These are phyloP conservation scores for Tanaodytes sp. DNA, from an alignment of 2,888 invertebrate genomes.

Conservation along the genomic window DNA sequence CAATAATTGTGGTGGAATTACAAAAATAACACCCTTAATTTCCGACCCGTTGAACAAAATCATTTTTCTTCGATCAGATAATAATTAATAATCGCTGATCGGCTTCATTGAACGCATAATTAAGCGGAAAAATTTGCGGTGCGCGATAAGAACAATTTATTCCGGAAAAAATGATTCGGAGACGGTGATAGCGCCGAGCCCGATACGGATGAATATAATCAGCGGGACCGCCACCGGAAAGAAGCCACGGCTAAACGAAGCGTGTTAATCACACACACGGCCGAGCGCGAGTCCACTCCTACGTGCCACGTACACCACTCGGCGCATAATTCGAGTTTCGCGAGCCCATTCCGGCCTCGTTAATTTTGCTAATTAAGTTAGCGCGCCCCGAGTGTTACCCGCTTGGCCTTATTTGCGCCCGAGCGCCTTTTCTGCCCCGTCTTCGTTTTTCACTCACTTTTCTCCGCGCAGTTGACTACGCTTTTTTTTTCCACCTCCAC, in stretches of 20 bases:
- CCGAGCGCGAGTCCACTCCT: constrained; percentile 45
- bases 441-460: constrained; percentile 29
- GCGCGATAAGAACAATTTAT: constrained; percentile 33
- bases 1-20: constrained; percentile 3
- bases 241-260: constrained; percentile 55
- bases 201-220: constrained; percentile 27
- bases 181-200: constrained; percentile 14
- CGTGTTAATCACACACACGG: constrained; percentile 57
- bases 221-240: constrained; percentile 22
- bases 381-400: constrained; percentile 60
- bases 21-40: constrained; percentile 4
- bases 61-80: constrained; percentile 15
- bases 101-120: constrained; percentile 24
- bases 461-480: too few relatives aligned
- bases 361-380: constrained; percentile 73
- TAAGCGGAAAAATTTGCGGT: constrained; percentile 15
- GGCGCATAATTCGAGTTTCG: not conserved
- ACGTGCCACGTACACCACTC: constrained; percentile 25
- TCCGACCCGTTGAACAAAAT: constrained; percentile 6
- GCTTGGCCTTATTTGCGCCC: constrained; percentile 54
- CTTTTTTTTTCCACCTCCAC: constrained; percentile 19
- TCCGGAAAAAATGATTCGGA: constrained; percentile 16
- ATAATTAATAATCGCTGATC: constrained; percentile 28
- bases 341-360: constrained; percentile 58
- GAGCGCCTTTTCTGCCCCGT: constrained; percentile 36